Base-by-base conservation (phyloP, 2,113 vertebrate species). In the Cephalopterus ornatus region DNA sequence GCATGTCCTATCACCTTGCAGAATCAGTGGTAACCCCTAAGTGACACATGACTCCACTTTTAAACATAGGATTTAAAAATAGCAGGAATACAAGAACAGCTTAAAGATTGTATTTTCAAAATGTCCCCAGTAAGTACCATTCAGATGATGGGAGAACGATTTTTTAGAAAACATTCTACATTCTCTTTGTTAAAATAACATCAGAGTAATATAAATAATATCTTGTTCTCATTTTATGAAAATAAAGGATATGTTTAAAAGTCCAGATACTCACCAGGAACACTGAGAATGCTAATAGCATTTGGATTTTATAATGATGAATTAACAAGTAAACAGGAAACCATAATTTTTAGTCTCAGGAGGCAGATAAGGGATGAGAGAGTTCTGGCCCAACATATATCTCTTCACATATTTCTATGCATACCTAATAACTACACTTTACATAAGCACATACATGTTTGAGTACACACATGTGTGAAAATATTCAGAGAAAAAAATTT, bases 281-380 rank as follows among this genome's bases (percentile, higher is more conserved):
- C 61, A 78, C 53, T 61, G 61, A 80, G 72, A 95, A 77, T n/a
- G 92, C 23, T 83, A 82, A 72, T 3, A 91, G 8, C 84, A 94
- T 80, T 95, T 96, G 89, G 78, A 81, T 95, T 92, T 95, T 93
- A 67, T 88, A 92, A 75, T n/a, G 66, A 77, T 33, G 85, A 89
- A 93, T 95, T 95, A 92, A 94, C 42, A 94, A 95, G 65, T 90
- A 97, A 95, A 95, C 89, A 97, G 95, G 94, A 97, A 97, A 86
- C 44, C 72, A 30, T 89, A 23, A 53, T 73, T 95, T 88, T 92
- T 63, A 59, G 61, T 92, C 93, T 91, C 90, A 39, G 50, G 88
- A 58, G 89, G 32, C 73, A 92, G 88, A 92, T 95, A 92, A 92
- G 78, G 89, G 92, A 81, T 62, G 66, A 80, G 56, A 86, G 20